Evolutionary conservation across 2,797 vertebrate genomes (phyloP).

Genomic region (Balearica regulorum): DNA sequence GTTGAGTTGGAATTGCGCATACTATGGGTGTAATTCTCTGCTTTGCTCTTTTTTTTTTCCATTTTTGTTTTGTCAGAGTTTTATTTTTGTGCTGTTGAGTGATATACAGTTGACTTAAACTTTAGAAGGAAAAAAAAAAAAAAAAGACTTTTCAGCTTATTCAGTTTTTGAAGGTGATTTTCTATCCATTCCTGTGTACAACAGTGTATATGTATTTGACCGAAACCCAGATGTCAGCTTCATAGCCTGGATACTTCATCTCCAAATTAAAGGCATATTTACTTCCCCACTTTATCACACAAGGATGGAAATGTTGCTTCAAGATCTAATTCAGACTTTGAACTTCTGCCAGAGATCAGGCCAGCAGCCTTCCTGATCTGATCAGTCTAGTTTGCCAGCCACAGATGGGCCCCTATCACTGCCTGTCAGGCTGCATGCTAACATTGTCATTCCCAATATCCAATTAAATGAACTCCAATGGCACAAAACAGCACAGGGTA

Average conservation of each 20-base stretch:
- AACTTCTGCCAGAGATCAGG: constrained; percentile 11
- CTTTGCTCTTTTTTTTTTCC: not conserved
- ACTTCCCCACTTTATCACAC: not conserved
- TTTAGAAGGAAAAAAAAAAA: not conserved
- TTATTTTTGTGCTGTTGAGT: not conserved
- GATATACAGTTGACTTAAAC: not conserved
- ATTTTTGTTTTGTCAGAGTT: not conserved
- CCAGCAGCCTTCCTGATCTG: constrained; percentile 6
- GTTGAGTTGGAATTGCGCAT: not conserved
- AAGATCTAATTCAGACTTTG: constrained; percentile 40
- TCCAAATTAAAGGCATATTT: not conserved
- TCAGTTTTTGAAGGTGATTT: not conserved
- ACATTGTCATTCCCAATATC: not conserved
- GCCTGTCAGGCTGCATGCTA: not conserved
- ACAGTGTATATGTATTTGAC: not conserved
- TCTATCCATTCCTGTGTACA: not conserved
- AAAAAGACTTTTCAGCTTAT: not conserved
- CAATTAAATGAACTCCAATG: not conserved
- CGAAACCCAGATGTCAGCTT: not conserved
- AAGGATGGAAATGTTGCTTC: not conserved
- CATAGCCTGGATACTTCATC: not conserved
- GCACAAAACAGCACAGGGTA: not conserved
- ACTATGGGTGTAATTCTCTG: not conserved
- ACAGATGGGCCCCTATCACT: not conserved
- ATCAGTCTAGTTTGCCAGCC: not conserved